Conservation (phyloP, 1,140 invertebrate species). For the Stegodyphus mimosarum region DNA sequence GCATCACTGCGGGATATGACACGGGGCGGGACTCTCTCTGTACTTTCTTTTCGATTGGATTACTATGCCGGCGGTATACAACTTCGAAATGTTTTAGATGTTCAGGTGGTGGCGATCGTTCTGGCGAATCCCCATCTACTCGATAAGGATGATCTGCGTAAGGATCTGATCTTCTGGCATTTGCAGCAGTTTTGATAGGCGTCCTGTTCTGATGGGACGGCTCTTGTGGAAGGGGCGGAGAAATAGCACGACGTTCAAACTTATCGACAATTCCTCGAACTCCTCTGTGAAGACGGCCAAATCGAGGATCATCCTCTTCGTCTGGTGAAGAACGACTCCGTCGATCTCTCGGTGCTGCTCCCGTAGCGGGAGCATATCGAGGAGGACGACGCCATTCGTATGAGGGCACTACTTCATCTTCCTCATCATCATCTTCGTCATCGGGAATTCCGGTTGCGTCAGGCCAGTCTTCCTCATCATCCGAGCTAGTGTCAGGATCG, state of each 20-base stretch:
- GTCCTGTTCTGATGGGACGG: slow-evolving; percentile 16
- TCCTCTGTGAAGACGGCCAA: slow-evolving; percentile 9
- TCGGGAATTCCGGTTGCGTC: slow-evolving; percentile 8
- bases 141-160: background rate
- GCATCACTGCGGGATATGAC: slow-evolving; percentile 50
- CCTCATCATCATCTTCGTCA: slow-evolving; percentile 58
- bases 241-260: slow-evolving; percentile 35
- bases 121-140: background rate
- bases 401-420: slow-evolving; percentile 56
- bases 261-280: slow-evolving; percentile 56
- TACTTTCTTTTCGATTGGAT: slow-evolving; percentile 47
- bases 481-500: slow-evolving; percentile 62
- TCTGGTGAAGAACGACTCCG: slow-evolving; percentile 55
- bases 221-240: slow-evolving; percentile 15
- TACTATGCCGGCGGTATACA: slow-evolving; percentile 57
- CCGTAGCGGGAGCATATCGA: slow-evolving; percentile 3
- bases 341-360: slow-evolving; percentile 9
- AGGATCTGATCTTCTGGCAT: slow-evolving; percentile 22
- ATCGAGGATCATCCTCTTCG: slow-evolving; percentile 37
- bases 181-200: slow-evolving; percentile 29
- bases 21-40: slow-evolving; percentile 45
- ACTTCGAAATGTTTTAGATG: slow-evolving; percentile 37
- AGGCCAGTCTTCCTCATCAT: slow-evolving; percentile 62
- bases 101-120: background rate
- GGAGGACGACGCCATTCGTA: slow-evolving; percentile 40